phyloP scores from a whole-genome alignment of 2,888 invertebrate genomes.

The Micoletzkya japonica region DNA sequence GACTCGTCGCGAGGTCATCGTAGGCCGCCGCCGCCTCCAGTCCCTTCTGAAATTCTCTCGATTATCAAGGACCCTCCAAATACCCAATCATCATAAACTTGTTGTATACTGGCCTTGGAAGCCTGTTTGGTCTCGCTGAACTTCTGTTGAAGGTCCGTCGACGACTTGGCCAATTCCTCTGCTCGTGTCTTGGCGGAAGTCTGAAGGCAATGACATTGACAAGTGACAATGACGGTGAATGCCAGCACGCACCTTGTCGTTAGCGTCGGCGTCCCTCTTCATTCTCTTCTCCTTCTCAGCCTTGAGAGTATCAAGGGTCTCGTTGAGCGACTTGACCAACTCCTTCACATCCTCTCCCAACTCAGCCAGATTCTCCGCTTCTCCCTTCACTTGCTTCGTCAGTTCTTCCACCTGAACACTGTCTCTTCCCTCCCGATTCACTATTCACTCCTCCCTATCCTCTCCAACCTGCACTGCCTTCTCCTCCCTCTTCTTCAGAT shows the following conservation, averaged over 20 bases:
- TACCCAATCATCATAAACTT: not conserved
- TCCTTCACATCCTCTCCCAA: constrained; percentile 30
- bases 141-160: constrained; percentile 23
- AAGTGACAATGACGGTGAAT: not conserved
- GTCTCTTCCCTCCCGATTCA: too few species aligned
- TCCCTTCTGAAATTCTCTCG: constrained; percentile 29
- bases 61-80: not conserved
- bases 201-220: constrained; percentile 2
- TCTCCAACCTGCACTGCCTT: constrained; percentile 25
- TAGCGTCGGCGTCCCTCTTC: constrained; percentile 7
- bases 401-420: constrained; percentile 21
- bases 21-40: constrained; percentile 54
- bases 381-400: constrained; percentile 20
- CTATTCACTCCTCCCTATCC: constrained; percentile 2
- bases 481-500: constrained; percentile 31
- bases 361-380: constrained; percentile 24
- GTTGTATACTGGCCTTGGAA: constrained; percentile 2
- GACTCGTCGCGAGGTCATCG: constrained; percentile 42
- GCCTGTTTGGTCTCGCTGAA: constrained; percentile 22
- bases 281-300: constrained; percentile 12
- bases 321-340: constrained; percentile 20
- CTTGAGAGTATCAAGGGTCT: constrained; percentile 17
- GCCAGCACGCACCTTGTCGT: constrained; percentile 3
- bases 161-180: not conserved
- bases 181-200: constrained; percentile 9